phyloP scores from a whole-genome alignment of 2,797 vertebrate genomes.

The Catamblyrhynchus diadema region DNA sequence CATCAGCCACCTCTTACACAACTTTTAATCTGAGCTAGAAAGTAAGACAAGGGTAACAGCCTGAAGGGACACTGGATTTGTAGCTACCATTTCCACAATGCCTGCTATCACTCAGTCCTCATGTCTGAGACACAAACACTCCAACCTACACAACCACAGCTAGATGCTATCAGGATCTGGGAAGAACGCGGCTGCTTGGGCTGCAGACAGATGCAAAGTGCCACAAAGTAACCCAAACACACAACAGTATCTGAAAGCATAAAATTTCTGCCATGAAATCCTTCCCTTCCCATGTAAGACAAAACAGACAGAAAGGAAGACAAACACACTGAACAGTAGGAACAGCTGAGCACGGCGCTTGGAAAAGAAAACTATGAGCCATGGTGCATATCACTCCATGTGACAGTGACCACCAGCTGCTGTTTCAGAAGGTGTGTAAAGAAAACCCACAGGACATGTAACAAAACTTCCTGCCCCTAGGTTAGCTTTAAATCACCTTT shows the following conservation, averaged over 20 bases:
- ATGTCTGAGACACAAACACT: not conserved
- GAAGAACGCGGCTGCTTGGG: fast-evolving
- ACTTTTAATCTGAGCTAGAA: not conserved
- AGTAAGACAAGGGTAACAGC: not conserved
- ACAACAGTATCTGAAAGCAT: not conserved
- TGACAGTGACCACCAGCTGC: not conserved
- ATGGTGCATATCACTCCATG: fast-evolving
- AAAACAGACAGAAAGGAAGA: not conserved
- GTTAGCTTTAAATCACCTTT: not conserved
- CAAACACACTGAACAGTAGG: not conserved
- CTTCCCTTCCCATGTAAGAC: fast-evolving
- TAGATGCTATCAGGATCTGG: not conserved
- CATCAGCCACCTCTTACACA: not conserved
- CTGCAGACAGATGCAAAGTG: not conserved
- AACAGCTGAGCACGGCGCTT: fast-evolving
- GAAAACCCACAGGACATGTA: not conserved
- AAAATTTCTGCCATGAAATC: not conserved
- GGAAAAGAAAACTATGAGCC: not conserved
- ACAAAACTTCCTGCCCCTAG: not conserved
- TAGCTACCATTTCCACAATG: not conserved
- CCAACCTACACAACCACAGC: not conserved
- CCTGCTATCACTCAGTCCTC: not conserved
- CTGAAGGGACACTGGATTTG: not conserved
- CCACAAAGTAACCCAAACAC: fast-evolving
- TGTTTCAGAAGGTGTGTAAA: fast-evolving